Conservation (phyloP, 2,888 invertebrate genomes). For the Scotopteryx bipunctaria region DNA sequence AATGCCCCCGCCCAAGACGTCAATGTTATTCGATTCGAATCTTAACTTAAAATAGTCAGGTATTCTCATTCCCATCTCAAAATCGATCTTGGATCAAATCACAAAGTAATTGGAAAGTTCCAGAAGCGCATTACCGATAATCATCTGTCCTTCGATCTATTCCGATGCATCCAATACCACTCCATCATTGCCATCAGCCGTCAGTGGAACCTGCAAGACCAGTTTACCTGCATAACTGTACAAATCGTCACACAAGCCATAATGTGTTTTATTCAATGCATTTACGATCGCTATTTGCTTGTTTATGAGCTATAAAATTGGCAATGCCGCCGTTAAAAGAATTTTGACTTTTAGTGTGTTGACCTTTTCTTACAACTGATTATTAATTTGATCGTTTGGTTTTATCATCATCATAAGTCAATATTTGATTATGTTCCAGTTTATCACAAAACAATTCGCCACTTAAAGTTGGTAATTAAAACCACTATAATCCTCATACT, state of each 20-base stretch:
- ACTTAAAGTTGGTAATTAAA: too few relatives aligned
- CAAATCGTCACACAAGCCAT: slow-evolving; percentile 23
- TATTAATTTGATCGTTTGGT: slow-evolving; percentile 1
- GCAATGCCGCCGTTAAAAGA: slow-evolving; percentile 27
- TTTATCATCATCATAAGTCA: background rate
- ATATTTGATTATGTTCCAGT: background rate
- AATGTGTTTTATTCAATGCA: slow-evolving; percentile 28
- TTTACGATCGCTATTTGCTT: slow-evolving; percentile 35
- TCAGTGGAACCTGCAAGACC: slow-evolving; percentile 33
- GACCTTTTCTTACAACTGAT: slow-evolving; percentile 25
- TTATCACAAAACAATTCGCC: background rate
- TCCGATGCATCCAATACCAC: slow-evolving; percentile 30
- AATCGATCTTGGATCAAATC: slow-evolving; percentile 3
- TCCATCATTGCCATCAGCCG: slow-evolving; percentile 21
- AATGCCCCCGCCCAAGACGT: too few relatives aligned
- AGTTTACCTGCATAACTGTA: slow-evolving; percentile 33
- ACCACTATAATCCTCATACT: too few relatives aligned
- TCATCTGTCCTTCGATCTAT: slow-evolving; percentile 31
- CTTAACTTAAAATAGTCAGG: background rate
- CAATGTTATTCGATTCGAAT: background rate
- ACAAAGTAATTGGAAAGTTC: slow-evolving; percentile 17
- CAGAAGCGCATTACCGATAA: slow-evolving; percentile 20
- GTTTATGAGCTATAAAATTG: slow-evolving; percentile 34
- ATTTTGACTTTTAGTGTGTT: slow-evolving; percentile 25
- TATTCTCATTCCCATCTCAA: slow-evolving; percentile 1